Conservation (phyloP, 1,140 invertebrate genomes). For the Orchesella cincta region DNA sequence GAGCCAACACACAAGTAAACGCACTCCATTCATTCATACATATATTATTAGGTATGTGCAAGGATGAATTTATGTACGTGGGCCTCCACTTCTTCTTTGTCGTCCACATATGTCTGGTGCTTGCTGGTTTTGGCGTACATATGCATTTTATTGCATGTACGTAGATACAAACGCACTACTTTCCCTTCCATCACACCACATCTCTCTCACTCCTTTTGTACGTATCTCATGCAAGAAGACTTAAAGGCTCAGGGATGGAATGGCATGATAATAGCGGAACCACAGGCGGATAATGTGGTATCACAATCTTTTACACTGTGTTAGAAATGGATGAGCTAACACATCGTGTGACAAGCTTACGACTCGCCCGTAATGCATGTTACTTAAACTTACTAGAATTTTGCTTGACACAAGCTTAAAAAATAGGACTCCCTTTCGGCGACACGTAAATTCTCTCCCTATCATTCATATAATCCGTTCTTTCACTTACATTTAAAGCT, state of each 20-base stretch:
- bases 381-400: no score
- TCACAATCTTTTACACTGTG: not conserved
- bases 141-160: constrained; percentile 7
- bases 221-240: not conserved
- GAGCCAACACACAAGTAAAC: no score
- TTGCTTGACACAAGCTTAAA: not conserved
- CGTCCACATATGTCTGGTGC: no score
- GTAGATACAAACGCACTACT: not conserved
- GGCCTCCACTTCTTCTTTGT: no score
- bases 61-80: no score
- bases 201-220: not conserved
- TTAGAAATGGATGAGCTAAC: not conserved
- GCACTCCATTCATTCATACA: no score
- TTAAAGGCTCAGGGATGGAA: constrained; percentile 2
- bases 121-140: no score
- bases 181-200: not conserved
- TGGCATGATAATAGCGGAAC: not conserved
- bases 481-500: no score
- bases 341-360: not conserved
- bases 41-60: no score
- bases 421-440: constrained; percentile 6
- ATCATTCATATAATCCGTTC: not conserved
- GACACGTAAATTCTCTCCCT: constrained; percentile 9
- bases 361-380: no score
- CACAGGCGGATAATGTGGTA: not conserved